Evolutionary conservation across 2,888 invertebrate genomes (phyloP).

Genomic region (Leptinotarsa peninsularis): DNA sequence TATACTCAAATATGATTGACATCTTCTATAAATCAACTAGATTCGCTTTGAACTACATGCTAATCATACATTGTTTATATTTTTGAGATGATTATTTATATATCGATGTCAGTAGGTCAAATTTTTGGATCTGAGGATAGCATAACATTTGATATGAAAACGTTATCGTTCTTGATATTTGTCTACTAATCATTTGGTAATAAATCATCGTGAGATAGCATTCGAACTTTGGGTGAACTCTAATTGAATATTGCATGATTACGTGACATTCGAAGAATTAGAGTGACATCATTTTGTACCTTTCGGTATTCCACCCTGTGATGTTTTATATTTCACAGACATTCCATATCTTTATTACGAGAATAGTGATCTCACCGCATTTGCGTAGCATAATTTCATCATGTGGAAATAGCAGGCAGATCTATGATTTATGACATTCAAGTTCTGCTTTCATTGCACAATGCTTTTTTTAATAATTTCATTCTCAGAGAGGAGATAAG

Average conservation of each 20-base stretch:
- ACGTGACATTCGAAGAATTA: neutral
- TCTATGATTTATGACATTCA: no score
- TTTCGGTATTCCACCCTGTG: neutral
- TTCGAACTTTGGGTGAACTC: neutral
- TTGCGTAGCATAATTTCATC: no score
- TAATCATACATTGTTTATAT: neutral
- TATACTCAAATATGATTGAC: neutral
- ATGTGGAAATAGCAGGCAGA: no score
- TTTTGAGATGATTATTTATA: neutral
- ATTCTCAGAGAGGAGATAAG: no score
- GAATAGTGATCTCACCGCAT: no score
- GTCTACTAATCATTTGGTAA: neutral
- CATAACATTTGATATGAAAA: neutral
- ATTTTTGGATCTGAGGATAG: neutral
- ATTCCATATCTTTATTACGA: neutral
- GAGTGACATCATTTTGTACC: neutral
- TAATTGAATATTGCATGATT: neutral
- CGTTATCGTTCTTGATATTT: neutral
- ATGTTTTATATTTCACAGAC: neutral
- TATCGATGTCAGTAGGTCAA: conserved; percentile 1
- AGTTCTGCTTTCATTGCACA: no score
- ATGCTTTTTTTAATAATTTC: no score
- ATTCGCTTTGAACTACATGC: no score
- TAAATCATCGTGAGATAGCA: neutral
- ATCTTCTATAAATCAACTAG: neutral